A percentile compares a stretch with the other conserved stretches of the same genome.
Evolutionary conservation across 2,113 vertebrate genomes (phyloP).

Genomic region (Puma concolor): DNA sequence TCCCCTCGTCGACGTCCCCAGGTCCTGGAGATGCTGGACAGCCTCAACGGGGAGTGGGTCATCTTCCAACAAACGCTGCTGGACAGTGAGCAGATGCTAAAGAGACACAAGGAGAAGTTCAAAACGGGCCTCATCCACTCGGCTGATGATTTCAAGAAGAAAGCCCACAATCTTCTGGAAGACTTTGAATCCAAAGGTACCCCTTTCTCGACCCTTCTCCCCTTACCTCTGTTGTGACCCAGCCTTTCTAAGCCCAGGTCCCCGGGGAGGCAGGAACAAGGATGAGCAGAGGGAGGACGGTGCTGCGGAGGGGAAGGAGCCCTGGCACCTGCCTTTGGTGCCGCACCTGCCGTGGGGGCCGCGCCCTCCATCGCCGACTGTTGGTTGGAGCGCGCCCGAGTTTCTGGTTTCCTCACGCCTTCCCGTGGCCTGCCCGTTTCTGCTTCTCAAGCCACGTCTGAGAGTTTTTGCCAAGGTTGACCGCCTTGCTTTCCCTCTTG

Average conservation of each 20-base stretch:
- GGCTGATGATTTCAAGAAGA: conserved; percentile 91
- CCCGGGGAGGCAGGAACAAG: not conserved
- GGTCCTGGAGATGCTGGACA: conserved; percentile 87
- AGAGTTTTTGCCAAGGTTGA: not conserved
- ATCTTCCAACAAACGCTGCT: conserved; percentile 90
- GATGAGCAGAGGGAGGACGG: not conserved
- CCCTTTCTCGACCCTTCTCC: not conserved
- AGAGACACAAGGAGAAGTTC: conserved; percentile 91
- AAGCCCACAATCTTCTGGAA: conserved; percentile 84
- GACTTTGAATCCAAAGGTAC: conserved; percentile 89
- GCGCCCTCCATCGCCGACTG: not conserved
- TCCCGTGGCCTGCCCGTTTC: not conserved
- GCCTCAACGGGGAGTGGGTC: conserved; percentile 87
- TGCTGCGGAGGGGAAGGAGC: too few species aligned
- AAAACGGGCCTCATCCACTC: conserved; percentile 87
- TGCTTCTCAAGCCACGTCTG: not conserved
- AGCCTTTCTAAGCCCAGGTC: not conserved
- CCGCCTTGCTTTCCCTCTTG: not conserved
- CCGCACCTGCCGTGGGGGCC: too few species aligned
- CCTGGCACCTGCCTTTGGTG: not conserved
- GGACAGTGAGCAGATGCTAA: conserved; percentile 88
- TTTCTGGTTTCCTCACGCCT: not conserved
- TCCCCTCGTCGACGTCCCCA: conserved; percentile 55
- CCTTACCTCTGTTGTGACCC: not conserved
- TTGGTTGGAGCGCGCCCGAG: not conserved